Evolutionary conservation across 2,797 vertebrate species (phyloP), one percentile per base, ranked within the genome.

Genomic region (Eurystomus glaucurus): DNA sequence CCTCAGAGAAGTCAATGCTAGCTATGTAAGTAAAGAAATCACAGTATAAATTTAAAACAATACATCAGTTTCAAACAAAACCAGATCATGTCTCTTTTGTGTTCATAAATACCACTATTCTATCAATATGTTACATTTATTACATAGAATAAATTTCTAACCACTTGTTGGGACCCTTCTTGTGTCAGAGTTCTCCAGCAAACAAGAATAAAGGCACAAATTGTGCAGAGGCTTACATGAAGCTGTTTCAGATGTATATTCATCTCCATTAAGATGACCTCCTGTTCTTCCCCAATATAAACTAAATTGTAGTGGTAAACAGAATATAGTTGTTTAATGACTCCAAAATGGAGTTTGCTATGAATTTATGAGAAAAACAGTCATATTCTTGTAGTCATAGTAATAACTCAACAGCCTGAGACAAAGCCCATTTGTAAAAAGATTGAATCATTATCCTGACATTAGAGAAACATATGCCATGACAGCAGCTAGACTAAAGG

Each of bases 321-420:
- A 46, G 37, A 62, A 75, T 8, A 21, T 62, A 48, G 39, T 17
- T 90, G 9, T 69, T 80, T 90, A 78, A 76, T 82, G 33, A 76
- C 69, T 90, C 29, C 29, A 92, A 90, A 85, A 93, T 43, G 66
- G 31, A 78, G 1, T 81, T 90, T 72, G 13, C 7, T 92, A 35
- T 62, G 26, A 92, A 93, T 93, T 94, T 95, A 89, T 82, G 70
- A 86, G 46, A 13, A 75, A 84, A 90, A 29, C 16, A 89, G 37
- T 78, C 54, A 28, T 76, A 82, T 60, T 93, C 29, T 79, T 90
- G 88, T 74, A 88, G 62, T 95, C 90, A 72, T 12, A 84, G 29
- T 45, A 92, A 76, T 95, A 96, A 78, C 14, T 88, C 79, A 84
- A 37, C 21, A 45, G 19, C 29, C 41, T 78, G 58, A 87, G 41